Percentiles rank a stretch among this genome's conserved stretches.
Conservation (phyloP, 1,140 invertebrate genomes). For the Orius insidiosus region DNA sequence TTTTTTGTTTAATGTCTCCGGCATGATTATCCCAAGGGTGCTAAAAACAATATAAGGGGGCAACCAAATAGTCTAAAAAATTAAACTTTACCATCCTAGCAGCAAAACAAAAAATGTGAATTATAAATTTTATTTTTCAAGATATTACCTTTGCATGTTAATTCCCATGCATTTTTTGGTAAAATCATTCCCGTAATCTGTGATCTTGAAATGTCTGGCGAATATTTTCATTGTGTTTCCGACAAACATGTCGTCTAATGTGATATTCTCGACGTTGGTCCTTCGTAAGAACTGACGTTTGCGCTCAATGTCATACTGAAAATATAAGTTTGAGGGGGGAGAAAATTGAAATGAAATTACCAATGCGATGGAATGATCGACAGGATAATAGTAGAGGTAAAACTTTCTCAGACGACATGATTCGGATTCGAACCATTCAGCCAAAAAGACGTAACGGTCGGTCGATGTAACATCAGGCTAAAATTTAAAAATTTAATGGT, state of each 20-base stretch:
- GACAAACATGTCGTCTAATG: conserved; percentile 51
- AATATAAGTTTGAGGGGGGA: too few relatives aligned
- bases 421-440: conserved; percentile 68
- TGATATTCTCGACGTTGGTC: conserved; percentile 47
- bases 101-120: conserved; percentile 1
- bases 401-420: conserved; percentile 51
- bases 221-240: conserved; percentile 60
- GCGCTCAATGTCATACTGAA: conserved; percentile 59
- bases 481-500: too few relatives aligned
- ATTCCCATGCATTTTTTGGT: conserved; percentile 40
- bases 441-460: conserved; percentile 39
- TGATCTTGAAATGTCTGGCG: conserved; percentile 55
- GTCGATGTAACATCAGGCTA: neutral
- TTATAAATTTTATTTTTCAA: neutral
- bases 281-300: conserved; percentile 56
- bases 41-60: conserved; percentile 29
- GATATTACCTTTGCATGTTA: conserved; percentile 33
- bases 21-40: conserved; percentile 61
- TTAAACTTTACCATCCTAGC: neutral
- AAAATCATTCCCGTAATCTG: conserved; percentile 53
- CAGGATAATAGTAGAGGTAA: conserved; percentile 53
- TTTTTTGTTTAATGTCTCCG: conserved; percentile 43
- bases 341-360: conserved; percentile 25
- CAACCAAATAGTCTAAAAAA: conserved; percentile 9
- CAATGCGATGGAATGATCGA: conserved; percentile 58